Evolutionary conservation across 2,888 invertebrate species (phyloP), one percentile per base, ranked within the genome.

Genomic region (Furcula furcula): DNA sequence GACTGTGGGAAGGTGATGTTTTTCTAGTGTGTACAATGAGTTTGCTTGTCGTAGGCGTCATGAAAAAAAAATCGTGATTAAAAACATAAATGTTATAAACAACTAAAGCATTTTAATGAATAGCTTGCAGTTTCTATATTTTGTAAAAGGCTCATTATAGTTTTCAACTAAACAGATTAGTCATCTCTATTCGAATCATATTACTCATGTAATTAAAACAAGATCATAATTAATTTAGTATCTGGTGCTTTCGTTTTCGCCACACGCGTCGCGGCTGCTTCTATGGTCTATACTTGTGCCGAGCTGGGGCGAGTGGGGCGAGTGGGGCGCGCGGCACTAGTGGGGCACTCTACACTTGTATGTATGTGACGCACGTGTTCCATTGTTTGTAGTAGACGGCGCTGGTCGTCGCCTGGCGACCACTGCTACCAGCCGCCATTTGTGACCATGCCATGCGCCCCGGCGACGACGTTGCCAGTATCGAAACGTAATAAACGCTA

Each of bases 221-320:
- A 13, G 25, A 26, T 26, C 26, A 14, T 7, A 11, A 22, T 22
- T 4, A 10, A 25, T 27, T 27, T 27, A 25, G 30, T 48, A 51
- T 53, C 53, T 55, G 48, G 55, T 64, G 58, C 67, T 75, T 69
- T 75, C 74, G 48, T 63, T 70, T 65, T 60, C 54, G 42, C 57
- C 60, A 58, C 66, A 53, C 62, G 59, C 63, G 58, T 38, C 33
- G 62, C 29, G 30, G 38, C 10, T 21, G 21, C 22, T 9, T n/a
- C 14, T n/a, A n/a, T n/a, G n/a, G n/a, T n/a, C n/a, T n/a, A n/a
- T n/a, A n/a, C n/a, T n/a, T n/a, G n/a, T n/a, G 7, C 7, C 10
- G 13, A 5, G 19, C 16, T 10, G 27, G n/a, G 9, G 7, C 15
- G 27, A n/a, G n/a, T n/a, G n/a, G n/a, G n/a, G n/a, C n/a, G 9